phyloP scores from a whole-genome alignment of 2,797 vertebrate species.

The Petrocephalus schoutedeni region DNA sequence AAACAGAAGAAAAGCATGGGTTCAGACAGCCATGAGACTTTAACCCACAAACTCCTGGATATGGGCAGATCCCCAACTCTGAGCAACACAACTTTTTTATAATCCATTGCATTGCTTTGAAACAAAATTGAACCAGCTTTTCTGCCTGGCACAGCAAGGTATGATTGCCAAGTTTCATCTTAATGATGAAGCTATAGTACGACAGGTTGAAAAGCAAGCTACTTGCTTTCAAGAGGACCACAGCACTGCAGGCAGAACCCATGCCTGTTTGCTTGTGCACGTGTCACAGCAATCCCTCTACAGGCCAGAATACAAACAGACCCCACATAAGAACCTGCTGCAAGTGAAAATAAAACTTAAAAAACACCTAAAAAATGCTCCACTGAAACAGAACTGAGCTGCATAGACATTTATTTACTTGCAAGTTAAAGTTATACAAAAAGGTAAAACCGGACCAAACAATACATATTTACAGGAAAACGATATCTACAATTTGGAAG shows the following conservation, averaged over 20 bases:
- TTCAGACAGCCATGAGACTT: background rate
- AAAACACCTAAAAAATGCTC: background rate
- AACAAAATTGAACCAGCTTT: background rate
- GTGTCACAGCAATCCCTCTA: background rate
- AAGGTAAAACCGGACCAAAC: constrained; percentile 22
- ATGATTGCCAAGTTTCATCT: background rate
- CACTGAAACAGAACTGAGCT: background rate
- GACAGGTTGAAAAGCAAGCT: background rate
- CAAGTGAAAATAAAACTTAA: no score
- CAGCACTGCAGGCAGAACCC: background rate
- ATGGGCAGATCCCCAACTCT: background rate
- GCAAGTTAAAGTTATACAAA: background rate
- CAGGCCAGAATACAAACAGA: background rate
- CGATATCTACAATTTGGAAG: constrained; percentile 40
- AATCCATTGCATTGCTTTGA: background rate
- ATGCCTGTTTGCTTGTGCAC: background rate
- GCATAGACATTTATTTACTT: background rate
- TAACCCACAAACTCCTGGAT: background rate
- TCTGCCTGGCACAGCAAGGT: background rate
- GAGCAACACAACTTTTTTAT: background rate
- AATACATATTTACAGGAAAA: constrained; percentile 45
- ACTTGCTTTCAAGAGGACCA: background rate
- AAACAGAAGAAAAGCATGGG: background rate
- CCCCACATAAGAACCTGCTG: no score
- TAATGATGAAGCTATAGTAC: background rate